Base-by-base conservation (phyloP, 2,888 invertebrate genomes). In the Endomychus coccineus region DNA sequence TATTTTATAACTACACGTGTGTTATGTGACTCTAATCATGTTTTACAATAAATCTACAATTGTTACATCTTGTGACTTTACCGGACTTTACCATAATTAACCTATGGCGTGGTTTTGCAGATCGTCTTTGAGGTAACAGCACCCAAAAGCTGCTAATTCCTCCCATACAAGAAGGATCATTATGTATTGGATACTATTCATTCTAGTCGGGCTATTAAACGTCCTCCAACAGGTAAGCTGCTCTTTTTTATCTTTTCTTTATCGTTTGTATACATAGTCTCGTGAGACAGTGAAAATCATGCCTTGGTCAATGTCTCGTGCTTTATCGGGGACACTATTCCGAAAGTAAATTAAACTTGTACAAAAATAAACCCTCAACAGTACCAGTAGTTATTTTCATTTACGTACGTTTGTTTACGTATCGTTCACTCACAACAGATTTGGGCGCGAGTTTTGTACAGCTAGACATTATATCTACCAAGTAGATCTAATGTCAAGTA, bases 71-170 rank as follows among this genome's bases (percentile, higher is more conserved):
- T 22, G 37, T 37, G 37, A 25, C 15, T 19, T 29, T 30, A 14
- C 29, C 27, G 33, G 39, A 36, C 39, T 25, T 37, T 29, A 42
- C 32, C 29, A 50, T 49, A 37, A 37, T 53, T 52, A 58, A 56
- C 63, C 60, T 66, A 66, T 66, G 66, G 65, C 66, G 62, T 57
- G 58, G 59, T 61, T 56, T 62, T 63, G 57, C 60, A 63, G 62
- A 61, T 59, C 55, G 53, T 57, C 61, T 56, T 50, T 63, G 61
- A 65, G 64, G 64, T 66, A 66, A 65, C 66, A 63, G 59, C 59
- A 55, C 56, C 52, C 49, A 52, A 56, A 56, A 56, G 60, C 56
- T 61, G 59, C 58, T 54, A 58, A 56, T 44, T 43, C 55, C 56
- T 54, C 56, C 38, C 43, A 40, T 49, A 45, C 45, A 48, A 42